Evolutionary conservation across 2,113 vertebrate species (phyloP), one percentile per base, ranked within the genome.

Genomic region (Vireo altiloquus): DNA sequence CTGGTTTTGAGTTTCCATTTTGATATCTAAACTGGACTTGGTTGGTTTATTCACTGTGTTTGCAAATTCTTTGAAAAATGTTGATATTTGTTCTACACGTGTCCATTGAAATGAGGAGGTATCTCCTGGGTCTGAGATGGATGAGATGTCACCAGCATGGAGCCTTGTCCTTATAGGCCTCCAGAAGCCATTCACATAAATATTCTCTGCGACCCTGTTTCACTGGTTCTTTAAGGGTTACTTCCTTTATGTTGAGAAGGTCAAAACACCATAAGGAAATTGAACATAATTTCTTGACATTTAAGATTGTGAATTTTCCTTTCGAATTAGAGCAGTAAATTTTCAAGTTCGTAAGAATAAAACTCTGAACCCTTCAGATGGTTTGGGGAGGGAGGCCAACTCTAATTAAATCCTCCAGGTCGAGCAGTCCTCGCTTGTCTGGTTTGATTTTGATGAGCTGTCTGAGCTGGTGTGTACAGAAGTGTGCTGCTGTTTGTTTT

Each of bases 261-360:
- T 94, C 94, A 97, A 72, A 94, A 66, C 14, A 25, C 83, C 71
- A 74, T 50, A 86, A 94, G 81, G 95, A 97, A 97, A 97, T 94
- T 83, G 89, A 95, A 94, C 68, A 57, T 89, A 93, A 81, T 81
- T 91, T 95, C 91, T 94, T 96, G 95, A 92, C 91, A 93, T 95
- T 91, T 95, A 81, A 79, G 88, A 75, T 88, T 1, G 0, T 81
- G 64, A 94, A 94, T 97, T 97, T 96, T 91, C 85, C 72, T 87
- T 94, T 87, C 0, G 0, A 94, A 70, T 72, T 87, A 92, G 65
- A 95, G 81, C 68, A 83, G 39, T 95, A 95, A 95, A 95, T 92
- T 88, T 94, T 13, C 78, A 92, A 95, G 72, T 83, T 94, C 76
- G 65, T 59, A 72, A 70, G 77, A 90, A 81, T 92, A 95, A 95